Percentiles rank a stretch among this genome's conserved stretches.
phyloP scores from a whole-genome alignment of 2,113 vertebrate genomes.

The Malurus alboscapulatus region DNA sequence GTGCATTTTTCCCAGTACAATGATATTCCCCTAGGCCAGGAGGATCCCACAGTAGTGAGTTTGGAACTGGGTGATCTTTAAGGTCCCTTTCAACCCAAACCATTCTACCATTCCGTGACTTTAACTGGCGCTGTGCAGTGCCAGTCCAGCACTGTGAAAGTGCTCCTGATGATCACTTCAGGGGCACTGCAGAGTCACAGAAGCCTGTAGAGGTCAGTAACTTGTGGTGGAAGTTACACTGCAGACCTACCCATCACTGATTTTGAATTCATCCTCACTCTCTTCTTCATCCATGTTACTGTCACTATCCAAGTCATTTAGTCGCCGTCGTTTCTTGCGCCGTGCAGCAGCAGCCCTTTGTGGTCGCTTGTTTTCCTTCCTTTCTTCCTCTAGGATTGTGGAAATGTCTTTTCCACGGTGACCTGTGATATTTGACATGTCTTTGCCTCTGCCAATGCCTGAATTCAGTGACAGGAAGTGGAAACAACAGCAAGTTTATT shows the following conservation, averaged over 20 bases:
- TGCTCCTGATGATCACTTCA: background rate
- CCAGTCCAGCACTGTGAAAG: background rate
- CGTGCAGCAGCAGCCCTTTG: slow-evolving; percentile 73
- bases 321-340: slow-evolving; percentile 87
- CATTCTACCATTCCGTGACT: background rate
- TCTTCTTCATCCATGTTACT: slow-evolving; percentile 93
- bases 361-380: slow-evolving; percentile 84
- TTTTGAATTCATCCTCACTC: slow-evolving; percentile 95
- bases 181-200: background rate
- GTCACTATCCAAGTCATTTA: slow-evolving; percentile 95
- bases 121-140: background rate
- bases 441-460: slow-evolving; percentile 82
- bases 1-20: background rate
- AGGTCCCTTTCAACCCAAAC: background rate
- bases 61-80: background rate
- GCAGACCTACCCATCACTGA: slow-evolving; percentile 88
- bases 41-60: background rate
- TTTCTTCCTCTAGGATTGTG: slow-evolving; percentile 87
- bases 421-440: slow-evolving; percentile 86
- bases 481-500: background rate
- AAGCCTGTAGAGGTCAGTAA: background rate
- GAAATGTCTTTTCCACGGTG: slow-evolving; percentile 94
- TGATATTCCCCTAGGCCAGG: rapidly evolving
- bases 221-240: background rate
- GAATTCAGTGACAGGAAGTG: background rate